Base-by-base conservation (phyloP, 2,113 vertebrate genomes). In the Phylloscopus trochiloides region DNA sequence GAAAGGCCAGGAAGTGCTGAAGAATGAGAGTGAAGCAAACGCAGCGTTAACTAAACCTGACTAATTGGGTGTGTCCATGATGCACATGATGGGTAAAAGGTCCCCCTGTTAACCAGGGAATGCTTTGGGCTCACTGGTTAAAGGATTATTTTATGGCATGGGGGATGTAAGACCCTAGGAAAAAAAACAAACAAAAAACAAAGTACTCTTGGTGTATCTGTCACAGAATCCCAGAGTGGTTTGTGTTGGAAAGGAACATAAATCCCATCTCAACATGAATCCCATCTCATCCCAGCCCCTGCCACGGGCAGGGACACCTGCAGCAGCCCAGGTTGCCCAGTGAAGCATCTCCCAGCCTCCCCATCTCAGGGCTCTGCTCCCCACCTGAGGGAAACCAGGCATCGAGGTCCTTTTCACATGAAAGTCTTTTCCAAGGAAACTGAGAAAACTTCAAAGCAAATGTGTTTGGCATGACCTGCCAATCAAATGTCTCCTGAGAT, bases 401-500 rank as follows among this genome's bases (percentile, higher is more conserved):
- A 38, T 3, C 5, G 1, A 78, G 81, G 42, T 36, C 36, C 54
- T 54, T 93, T 55, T 32, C 19, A 9, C 24, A 34, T 54, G 28
- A 31, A 55, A 8, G 17, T 20, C 17, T 86, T 70, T 71, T 31
- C 63, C 8, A 8, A 78, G 55, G 62, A 34, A 91, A 84, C 52
- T 24, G 19, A 68, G 72, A 52, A 87, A 55, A 89, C 73, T 52
- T 71, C 40, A 43, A 66, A 66, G 82, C 11, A 57, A 83, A 81
- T 29, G 75, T 42, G 21, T 90, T 63, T 38, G 88, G 47, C 58
- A 29, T 12, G 72, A 50, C 16, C 57, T 48, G 52, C 52, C 93
- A 78, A 54, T 57, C 76, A 81, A 84, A 87, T 1, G 32, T 86
- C 94, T 62, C 59, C 84, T n/a, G 48, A 77, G 47, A 92, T 84